These are phyloP conservation scores for Urocyon cinereoargenteus DNA, from an alignment of 2,797 vertebrate genomes.

Conservation along the genomic window DNA sequence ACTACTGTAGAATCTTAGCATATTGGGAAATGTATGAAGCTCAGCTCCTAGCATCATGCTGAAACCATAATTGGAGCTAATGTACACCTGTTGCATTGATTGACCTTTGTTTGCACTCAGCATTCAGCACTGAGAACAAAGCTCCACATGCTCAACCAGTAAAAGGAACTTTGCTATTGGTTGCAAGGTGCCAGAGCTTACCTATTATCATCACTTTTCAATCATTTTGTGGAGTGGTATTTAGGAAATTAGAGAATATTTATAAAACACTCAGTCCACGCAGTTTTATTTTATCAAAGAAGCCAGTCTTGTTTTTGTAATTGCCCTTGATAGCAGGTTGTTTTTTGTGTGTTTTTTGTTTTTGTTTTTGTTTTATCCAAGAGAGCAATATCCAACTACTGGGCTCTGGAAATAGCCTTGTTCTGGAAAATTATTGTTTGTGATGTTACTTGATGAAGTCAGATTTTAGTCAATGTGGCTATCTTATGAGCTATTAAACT, in stretches of 20 bases:
- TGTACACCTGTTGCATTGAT: background rate
- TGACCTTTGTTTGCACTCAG: background rate
- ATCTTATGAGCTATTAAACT: constrained; percentile 52
- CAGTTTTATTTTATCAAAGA: constrained; percentile 30
- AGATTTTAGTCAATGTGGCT: background rate
- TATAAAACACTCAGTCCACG: background rate
- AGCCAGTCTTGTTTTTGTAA: background rate
- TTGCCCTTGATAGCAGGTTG: background rate
- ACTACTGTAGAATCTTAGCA: background rate
- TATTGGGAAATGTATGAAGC: background rate
- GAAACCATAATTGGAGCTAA: background rate
- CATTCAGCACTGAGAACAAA: background rate
- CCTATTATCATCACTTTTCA: background rate
- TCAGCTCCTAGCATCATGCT: background rate
- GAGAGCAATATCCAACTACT: background rate
- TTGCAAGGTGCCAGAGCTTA: background rate
- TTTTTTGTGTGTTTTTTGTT: background rate
- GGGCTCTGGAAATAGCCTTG: background rate
- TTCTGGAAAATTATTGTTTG: constrained; percentile 19
- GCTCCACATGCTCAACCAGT: background rate
- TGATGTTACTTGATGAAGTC: background rate
- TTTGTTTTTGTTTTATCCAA: background rate
- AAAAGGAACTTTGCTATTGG: background rate
- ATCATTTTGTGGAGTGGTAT: background rate
- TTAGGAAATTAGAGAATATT: constrained; percentile 4